Base-by-base conservation (phyloP, 2,113 vertebrate species). In the Centropus unirufus region DNA sequence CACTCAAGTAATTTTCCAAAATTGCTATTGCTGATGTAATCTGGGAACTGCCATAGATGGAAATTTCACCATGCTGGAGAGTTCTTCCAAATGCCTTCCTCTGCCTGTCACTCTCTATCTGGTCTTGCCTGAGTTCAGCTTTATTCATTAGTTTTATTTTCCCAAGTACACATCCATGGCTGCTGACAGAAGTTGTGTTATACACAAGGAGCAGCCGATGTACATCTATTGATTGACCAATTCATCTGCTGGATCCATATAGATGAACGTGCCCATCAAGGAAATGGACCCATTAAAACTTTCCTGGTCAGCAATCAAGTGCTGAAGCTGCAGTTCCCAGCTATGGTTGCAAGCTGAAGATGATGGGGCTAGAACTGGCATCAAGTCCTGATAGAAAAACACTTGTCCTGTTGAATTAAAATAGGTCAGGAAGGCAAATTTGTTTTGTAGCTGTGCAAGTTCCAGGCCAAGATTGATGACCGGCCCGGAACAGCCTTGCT, bases 171-270 rank as follows among this genome's bases (percentile, higher is more conserved):
- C 32, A 57, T 69, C 86, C 44, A 14, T 11, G 64, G 64, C 42
- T 79, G 57, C n/a, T 75, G 79, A 70, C 62, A 82, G 40, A 30
- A 82, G 27, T 55, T 70, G 8, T 5, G 2, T 36, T 11, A 20
- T 3, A 40, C 26, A 49, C 0, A 1, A 61, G 3, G 19, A 66
- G n/a, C 0, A 46, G 26, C 73, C 84, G n/a, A 63, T 23, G 21
- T 3, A 27, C 22, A 39, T 79, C 14, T n/a, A 16, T 14, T 26
- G 47, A 27, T 44, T 49, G 72, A 70, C 58, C 47, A 52, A 57
- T 11, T 68, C 57, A 39, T 51, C 79, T 54, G 52, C 47, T 88
- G 58, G 14, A 72, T 42, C 34, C 62, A 21, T 0, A 12, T 1
- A 46, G 42, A 51, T 10, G 13, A 30, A 74, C 1, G 52, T n/a